These are phyloP conservation scores for Coenobita brevimanus DNA, from an alignment of 1,140 invertebrate species.

Conservation along the genomic window DNA sequence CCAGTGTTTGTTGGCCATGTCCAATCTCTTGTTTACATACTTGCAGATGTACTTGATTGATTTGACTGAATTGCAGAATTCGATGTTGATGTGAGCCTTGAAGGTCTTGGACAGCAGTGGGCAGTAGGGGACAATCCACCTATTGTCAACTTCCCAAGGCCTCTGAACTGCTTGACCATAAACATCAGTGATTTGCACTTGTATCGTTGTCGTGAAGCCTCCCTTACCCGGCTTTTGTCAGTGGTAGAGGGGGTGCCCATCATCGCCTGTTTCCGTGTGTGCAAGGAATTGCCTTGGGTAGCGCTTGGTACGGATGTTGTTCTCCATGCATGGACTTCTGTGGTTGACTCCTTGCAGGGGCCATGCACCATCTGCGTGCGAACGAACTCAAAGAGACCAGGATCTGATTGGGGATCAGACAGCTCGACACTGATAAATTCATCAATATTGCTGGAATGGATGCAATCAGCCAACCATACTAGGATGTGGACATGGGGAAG, in stretches of 20 bases:
- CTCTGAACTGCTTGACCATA: too few relatives aligned
- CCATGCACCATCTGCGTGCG: conserved; percentile 64
- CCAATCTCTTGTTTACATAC: neutral
- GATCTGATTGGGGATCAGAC: neutral
- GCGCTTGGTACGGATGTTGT: too few relatives aligned
- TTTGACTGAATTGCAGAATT: too few relatives aligned
- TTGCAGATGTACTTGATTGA: conserved; percentile 25
- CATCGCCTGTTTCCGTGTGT: neutral
- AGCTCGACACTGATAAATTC: neutral
- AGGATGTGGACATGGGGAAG: neutral
- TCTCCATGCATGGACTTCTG: conserved; percentile 62
- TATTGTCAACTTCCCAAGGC: neutral
- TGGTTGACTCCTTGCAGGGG: conserved; percentile 55
- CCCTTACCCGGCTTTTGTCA: neutral
- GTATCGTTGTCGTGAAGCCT: neutral
- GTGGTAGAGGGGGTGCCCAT: neutral
- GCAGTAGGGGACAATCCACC: neutral
- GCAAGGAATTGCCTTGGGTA: neutral
- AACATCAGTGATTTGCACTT: too few relatives aligned
- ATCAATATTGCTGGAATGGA: neutral
- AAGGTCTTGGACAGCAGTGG: conserved; percentile 14
- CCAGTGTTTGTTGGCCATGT: neutral
- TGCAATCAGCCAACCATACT: neutral
- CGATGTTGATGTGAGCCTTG: too few relatives aligned
- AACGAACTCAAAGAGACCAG: conserved; percentile 5